Evolutionary conservation across 2,113 vertebrate genomes (phyloP), one percentile per base, ranked within the genome.

Genomic region (Cairina moschata): DNA sequence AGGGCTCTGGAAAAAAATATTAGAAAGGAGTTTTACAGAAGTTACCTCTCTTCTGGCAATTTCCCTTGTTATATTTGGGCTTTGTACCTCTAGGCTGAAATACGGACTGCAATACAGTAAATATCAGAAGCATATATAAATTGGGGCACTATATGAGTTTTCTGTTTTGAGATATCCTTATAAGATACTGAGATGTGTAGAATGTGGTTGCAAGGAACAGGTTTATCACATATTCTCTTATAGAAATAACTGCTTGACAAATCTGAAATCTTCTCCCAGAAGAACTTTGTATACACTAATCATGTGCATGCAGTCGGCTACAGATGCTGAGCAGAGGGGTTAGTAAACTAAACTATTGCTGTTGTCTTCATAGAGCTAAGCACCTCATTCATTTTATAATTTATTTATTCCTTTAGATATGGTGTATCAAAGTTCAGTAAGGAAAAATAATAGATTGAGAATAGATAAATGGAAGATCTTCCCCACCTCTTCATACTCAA

Each of bases 171-270:
- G 38, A 80, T 62, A 44, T 2, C 9, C 29, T 58, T 36, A 65
- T 7, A 48, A 16, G 7, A 31, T 54, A 79, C 1, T 0, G 20
- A n/a, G 3, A 6, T 0, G 0, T 17, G 9, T 40, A 66, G 59
- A 87, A 50, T 32, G 36, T 0, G 4, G 21, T 32, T 65, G 40
- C 42, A 71, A 72, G 79, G 60, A 67, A 66, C 79, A 86, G 18
- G 6, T 42, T 32, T 83, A 4, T 54, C 11, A 9, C 0, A 0
- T 81, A 9, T 62, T 75, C 23, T 83, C 34, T 25, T 74, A 31
- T 11, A 55, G 74, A 82, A 94, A 60, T 34, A 77, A 52, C 23
- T 60, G 28, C 42, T 83, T 55, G 23, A 31, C 17, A 83, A 79
- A n/a, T 63, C 54, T 73, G 78, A 90, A 89, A 81, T 68, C 16